These are phyloP conservation scores for Machimus rusticus DNA, from an alignment of 2,888 invertebrate species.

Conservation along the genomic window DNA sequence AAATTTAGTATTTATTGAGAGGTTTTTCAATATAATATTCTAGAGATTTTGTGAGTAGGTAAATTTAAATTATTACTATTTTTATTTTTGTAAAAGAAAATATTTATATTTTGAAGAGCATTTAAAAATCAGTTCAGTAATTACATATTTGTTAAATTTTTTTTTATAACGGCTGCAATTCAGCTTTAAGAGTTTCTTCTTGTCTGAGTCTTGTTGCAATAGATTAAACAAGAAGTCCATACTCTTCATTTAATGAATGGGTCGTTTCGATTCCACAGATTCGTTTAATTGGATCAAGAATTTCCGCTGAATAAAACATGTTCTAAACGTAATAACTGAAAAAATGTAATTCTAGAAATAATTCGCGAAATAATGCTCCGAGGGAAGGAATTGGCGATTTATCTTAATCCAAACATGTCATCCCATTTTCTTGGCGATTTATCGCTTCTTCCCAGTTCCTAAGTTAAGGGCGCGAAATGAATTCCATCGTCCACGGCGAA, in stretches of 20 bases:
- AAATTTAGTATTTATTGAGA: neutral
- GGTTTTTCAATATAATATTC: neutral
- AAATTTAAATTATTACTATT: neutral
- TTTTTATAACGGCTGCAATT: neutral
- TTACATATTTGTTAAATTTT: neutral
- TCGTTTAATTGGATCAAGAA: neutral
- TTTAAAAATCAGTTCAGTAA: too few species aligned
- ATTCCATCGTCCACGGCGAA: neutral
- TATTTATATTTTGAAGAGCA: too few species aligned
- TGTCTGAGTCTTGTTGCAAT: too few species aligned
- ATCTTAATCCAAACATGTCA: neutral
- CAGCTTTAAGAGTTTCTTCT: neutral
- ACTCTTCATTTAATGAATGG: neutral
- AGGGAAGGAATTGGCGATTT: neutral
- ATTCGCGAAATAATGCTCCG: neutral
- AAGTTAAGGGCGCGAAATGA: neutral
- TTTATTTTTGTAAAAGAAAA: too few species aligned
- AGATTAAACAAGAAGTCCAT: too few species aligned
- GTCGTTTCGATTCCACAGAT: neutral
- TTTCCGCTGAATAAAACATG: neutral
- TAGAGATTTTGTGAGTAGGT: neutral
- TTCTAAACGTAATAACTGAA: neutral
- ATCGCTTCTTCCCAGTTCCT: neutral
- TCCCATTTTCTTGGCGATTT: neutral
- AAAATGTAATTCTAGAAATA: neutral